These are phyloP conservation scores for Campoletis raptor DNA, from an alignment of 2,888 invertebrate species.

Conservation along the genomic window DNA sequence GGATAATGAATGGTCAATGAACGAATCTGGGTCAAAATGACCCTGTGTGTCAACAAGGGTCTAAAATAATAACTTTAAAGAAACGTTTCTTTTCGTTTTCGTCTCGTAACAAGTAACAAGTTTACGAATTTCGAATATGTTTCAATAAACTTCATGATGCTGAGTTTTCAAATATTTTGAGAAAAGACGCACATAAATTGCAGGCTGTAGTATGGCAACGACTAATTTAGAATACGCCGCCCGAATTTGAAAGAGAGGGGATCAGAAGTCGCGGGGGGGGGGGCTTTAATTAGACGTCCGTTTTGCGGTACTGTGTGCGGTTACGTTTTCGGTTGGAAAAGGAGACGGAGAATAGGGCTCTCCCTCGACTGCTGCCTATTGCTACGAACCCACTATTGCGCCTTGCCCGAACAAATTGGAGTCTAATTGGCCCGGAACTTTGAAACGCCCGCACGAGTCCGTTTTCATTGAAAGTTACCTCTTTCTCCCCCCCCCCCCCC, in stretches of 20 bases:
- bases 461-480: conserved; percentile 76
- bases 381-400: conserved; percentile 51
- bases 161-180: background rate
- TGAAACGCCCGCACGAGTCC: conserved; percentile 73
- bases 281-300: conserved; percentile 79
- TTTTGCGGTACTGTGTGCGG: conserved; percentile 74
- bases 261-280: conserved; percentile 36
- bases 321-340: conserved; percentile 57
- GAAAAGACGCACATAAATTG: conserved; percentile 4
- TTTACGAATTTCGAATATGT: background rate
- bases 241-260: conserved; percentile 21
- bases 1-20: too few species aligned
- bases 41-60: background rate
- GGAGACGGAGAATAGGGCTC: conserved; percentile 46
- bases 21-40: background rate
- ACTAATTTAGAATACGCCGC: conserved; percentile 32
- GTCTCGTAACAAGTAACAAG: background rate
- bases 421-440: conserved; percentile 80
- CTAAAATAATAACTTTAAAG: background rate
- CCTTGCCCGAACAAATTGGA: conserved; percentile 76
- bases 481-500: conserved; percentile 18
- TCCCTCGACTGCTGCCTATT: conserved; percentile 65
- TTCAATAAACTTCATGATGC: background rate
- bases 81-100: background rate
- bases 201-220: background rate